Evolutionary conservation across 1,140 invertebrate genomes (phyloP).

Genomic region (Ditylenchus dipsaci): DNA sequence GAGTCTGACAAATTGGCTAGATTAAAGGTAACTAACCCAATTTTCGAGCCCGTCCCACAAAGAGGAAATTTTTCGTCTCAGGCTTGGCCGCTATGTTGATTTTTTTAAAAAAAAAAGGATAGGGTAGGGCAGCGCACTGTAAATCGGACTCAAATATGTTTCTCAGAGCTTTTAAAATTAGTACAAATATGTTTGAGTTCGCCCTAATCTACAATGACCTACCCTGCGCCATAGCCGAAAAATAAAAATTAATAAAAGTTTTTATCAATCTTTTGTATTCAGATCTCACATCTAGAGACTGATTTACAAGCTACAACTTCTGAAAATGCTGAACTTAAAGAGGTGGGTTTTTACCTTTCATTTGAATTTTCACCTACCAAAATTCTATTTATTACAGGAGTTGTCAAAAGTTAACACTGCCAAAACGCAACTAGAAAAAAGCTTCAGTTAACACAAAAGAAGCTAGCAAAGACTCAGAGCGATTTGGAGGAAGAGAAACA

Average conservation of each 20-base stretch:
- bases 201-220: no score
- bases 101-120: no score
- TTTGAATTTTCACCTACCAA: no score
- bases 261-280: no score
- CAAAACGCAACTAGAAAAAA: slow-evolving; percentile 57
- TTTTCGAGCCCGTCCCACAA: no score
- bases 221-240: no score
- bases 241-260: slow-evolving; percentile 53
- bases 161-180: no score
- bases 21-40: slow-evolving; percentile 48
- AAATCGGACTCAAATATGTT: no score
- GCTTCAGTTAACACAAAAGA: slow-evolving; percentile 65
- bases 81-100: no score
- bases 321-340: slow-evolving; percentile 35
- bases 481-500: slow-evolving; percentile 75
- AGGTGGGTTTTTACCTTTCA: not conserved
- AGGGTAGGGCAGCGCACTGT: no score
- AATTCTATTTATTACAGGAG: slow-evolving; percentile 31
- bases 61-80: no score
- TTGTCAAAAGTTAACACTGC: slow-evolving; percentile 41
- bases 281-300: not conserved
- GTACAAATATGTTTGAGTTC: no score
- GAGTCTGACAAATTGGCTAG: slow-evolving; percentile 59
- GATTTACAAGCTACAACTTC: not conserved
- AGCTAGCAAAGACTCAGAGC: slow-evolving; percentile 62